These are phyloP conservation scores for Ptilodon capucinus DNA, from an alignment of 2,888 invertebrate genomes.

Conservation along the genomic window DNA sequence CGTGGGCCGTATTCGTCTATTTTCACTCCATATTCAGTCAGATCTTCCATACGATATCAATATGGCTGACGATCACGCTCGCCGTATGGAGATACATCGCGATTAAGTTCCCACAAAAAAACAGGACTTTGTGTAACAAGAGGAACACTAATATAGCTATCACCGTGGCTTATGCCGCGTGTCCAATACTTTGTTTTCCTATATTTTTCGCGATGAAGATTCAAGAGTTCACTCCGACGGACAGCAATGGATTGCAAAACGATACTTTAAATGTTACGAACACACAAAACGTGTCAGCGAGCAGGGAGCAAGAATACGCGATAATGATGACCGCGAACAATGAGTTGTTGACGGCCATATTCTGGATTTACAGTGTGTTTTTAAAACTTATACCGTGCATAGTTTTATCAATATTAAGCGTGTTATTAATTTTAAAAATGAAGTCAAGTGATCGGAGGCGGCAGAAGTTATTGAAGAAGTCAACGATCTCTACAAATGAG, in stretches of 20 bases:
- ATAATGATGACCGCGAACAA: constrained; percentile 86
- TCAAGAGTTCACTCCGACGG: constrained; percentile 57
- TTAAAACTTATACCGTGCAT: constrained; percentile 96
- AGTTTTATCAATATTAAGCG: constrained; percentile 91
- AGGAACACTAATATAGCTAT: constrained; percentile 89
- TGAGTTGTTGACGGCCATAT: constrained; percentile 87
- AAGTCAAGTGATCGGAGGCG: constrained; percentile 91
- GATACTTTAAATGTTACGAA: constrained; percentile 47
- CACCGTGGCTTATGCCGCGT: constrained; percentile 88
- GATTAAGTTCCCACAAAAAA: constrained; percentile 92
- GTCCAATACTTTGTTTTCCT: constrained; percentile 92
- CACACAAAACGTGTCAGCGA: constrained; percentile 40
- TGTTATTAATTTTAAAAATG: constrained; percentile 89
- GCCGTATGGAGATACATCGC: constrained; percentile 97
- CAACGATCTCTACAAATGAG: constrained; percentile 67
- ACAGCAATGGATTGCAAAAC: constrained; percentile 34
- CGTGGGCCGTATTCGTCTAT: constrained; percentile 91
- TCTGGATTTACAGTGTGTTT: constrained; percentile 96
- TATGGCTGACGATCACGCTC: constrained; percentile 95
- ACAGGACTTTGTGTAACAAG: constrained; percentile 91
- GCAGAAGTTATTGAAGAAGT: constrained; percentile 84
- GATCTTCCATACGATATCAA: constrained; percentile 94
- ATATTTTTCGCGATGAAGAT: constrained; percentile 91
- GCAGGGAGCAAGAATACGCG: constrained; percentile 82
- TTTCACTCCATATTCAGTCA: constrained; percentile 96